Evolutionary conservation across 2,797 vertebrate species (phyloP).

Genomic region (Toxotes lorentzi): DNA sequence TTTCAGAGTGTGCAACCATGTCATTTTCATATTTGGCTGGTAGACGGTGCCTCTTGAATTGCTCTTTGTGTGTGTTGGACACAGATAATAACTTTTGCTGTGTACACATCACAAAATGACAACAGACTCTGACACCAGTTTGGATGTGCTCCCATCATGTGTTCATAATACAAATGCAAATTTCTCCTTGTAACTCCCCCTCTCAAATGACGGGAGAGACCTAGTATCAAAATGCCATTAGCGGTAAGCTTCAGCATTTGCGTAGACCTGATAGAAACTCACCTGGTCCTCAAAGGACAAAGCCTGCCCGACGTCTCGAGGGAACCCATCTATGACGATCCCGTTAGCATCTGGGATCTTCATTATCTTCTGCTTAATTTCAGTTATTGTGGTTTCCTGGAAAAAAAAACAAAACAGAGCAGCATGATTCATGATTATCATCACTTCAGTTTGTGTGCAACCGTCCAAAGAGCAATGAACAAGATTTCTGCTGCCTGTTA

Average conservation of each 20-base stretch:
- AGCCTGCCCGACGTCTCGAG: slow-evolving; percentile 96
- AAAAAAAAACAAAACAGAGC: slow-evolving; percentile 29
- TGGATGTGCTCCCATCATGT: background rate
- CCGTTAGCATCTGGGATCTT: slow-evolving; percentile 96
- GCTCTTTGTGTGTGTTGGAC: slow-evolving; percentile 34
- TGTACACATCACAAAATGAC: background rate
- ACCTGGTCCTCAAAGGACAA: slow-evolving; percentile 99
- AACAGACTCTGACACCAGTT: slow-evolving; percentile 7
- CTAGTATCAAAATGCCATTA: background rate
- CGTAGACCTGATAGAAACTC: slow-evolving; percentile 66
- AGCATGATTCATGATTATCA: background rate
- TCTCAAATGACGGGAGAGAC: background rate
- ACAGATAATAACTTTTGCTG: slow-evolving; percentile 6
- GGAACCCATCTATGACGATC: slow-evolving; percentile 98
- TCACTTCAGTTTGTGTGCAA: slow-evolving; percentile 3
- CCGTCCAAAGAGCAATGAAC: slow-evolving; percentile 12
- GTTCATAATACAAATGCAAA: background rate
- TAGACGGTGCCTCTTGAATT: slow-evolving; percentile 2
- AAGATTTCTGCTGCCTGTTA: background rate
- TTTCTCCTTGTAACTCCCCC: background rate
- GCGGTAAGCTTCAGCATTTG: background rate
- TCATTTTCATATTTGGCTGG: slow-evolving; percentile 45
- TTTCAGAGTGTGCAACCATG: background rate
- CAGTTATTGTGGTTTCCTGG: slow-evolving; percentile 98
- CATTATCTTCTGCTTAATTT: slow-evolving; percentile 99